Base-by-base conservation (phyloP, 2,888 invertebrate species). In the Petrolisthes manimaculis region DNA sequence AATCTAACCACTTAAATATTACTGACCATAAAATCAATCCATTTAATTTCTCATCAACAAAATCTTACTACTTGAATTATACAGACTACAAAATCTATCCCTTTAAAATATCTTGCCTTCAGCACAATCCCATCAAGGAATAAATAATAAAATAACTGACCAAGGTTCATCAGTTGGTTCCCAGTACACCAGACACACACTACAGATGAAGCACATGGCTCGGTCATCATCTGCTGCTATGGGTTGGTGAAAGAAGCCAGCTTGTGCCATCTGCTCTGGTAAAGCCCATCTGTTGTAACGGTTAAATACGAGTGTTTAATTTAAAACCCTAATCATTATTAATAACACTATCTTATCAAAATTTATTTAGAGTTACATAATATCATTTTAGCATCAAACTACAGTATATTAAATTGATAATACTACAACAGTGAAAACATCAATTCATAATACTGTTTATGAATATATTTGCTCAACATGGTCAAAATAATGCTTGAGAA, bases 141-240 rank as follows among this genome's bases (percentile, higher is more conserved):
- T 21, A 9, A 21, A 14, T 0, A 75, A 69, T 9, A 3, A 74
- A 55, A 12, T 83, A 3, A 87, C 92, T 91, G 91, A 94, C 98
- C 98, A 98, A 3, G 98, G 98, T 93, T 98, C 98, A 93, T 98
- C 98, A 0, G 97, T 97, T 92, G 97, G 96, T 94, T 98, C 98
- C 98, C 98, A 98, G 94, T 97, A 97, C 6, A 98, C 98, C 53
- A 98, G 95, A 93, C 98, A 98, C 12, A 98, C 97, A 92, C 96
- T 96, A 93, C 98, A 98, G 0, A 97, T 97, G 93, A 98, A 98
- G 93, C 98, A 98, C 97, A 98, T 97, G 8, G 98, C 98, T 91
- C 98, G 95, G 94, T 98, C 98, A 93, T 98, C 97, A 4, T 97
- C 97, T 55, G 96, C 95, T 4, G 96, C 95, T 86, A 97, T 96